A percentile compares a stretch with the other conserved stretches of the same genome.
These are phyloP conservation scores for Nesoenas mayeri DNA, from an alignment of 2,113 vertebrate genomes.

Conservation along the genomic window DNA sequence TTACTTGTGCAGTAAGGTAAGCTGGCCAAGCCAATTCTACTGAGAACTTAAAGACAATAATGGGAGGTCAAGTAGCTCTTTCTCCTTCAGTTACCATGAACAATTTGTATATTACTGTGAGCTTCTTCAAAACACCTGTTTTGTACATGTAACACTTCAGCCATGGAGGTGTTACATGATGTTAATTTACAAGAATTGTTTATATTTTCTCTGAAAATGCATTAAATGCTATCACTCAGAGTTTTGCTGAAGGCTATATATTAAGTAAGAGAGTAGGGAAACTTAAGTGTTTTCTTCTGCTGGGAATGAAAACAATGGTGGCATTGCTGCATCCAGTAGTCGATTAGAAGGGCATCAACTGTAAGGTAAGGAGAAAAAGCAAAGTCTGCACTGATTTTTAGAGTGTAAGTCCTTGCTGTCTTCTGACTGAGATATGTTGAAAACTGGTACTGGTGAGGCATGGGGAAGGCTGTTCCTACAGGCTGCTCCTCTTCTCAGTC, in stretches of 20 bases:
- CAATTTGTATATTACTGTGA: not conserved
- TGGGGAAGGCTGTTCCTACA: not conserved
- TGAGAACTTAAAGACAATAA: not conserved
- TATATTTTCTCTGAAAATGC: not conserved
- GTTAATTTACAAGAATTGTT: not conserved
- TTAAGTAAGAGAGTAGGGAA: not conserved
- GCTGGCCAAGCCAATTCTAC: not conserved
- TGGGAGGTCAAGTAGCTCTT: not conserved
- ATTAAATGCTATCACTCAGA: not conserved
- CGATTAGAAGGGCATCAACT: not conserved
- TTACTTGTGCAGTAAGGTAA: not conserved
- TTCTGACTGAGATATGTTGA: not conserved
- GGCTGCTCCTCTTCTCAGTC: not conserved
- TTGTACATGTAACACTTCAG: not conserved
- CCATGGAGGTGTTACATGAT: not conserved
- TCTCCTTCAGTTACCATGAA: not conserved
- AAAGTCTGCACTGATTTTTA: not conserved
- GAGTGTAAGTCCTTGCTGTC: not conserved
- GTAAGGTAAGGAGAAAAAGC: not conserved
- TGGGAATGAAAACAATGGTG: not conserved
- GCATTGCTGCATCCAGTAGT: not conserved
- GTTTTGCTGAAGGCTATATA: not conserved
- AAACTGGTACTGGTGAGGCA: not conserved
- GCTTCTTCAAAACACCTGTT: not conserved
- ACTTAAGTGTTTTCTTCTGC: not conserved